Evolutionary conservation across 1,140 invertebrate species (phyloP), one percentile per base, ranked within the genome.

Genomic region (Nautilus pompilius): DNA sequence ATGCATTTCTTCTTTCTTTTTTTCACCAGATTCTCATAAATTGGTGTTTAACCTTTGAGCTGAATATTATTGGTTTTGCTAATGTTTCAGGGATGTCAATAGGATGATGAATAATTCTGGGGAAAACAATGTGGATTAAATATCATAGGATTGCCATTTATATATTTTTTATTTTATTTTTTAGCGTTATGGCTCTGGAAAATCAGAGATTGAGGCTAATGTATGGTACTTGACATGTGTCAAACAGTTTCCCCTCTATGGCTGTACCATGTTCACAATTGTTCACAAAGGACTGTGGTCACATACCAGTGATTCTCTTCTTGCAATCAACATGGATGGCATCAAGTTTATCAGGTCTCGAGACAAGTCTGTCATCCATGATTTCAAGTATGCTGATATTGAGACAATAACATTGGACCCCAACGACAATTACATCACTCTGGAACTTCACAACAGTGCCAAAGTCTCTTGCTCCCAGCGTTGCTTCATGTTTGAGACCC

Each of bases 201-300:
- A 95, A 69, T 89, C 91, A 5, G 93, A 96, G 76, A 79, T 96
- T 29, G 93, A 94, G 3, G 92, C 93, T 1, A 96, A 96, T 83
- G 93, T 95, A 8, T 87, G 96, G 69, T 97, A 97, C 80, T 83
- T 98, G 51, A 95, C 93, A 0, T 96, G 94, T 76, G 95, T 98
- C 1, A 97, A 96, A 92, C 95, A 98, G 82, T 98, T 96, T 81
- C 93, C 95, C 0, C 85, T 97, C 0, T 97, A 97, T 77, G 95
- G 95, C 2, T 95, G 93, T 55, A 95, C 94, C 0, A 89, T 96
- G 84, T 97, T 93, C 81, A 89, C 89, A 34, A 95, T 96, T 30
- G 91, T 90, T 0, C 96, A 96, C 78, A 89, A 93, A 66, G 93
- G 93, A 2, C 92, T 93, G 76, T 93, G 94, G 91, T 91, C 91